Base-by-base conservation (phyloP, 2,113 vertebrate species). In the Anguilla rostrata region DNA sequence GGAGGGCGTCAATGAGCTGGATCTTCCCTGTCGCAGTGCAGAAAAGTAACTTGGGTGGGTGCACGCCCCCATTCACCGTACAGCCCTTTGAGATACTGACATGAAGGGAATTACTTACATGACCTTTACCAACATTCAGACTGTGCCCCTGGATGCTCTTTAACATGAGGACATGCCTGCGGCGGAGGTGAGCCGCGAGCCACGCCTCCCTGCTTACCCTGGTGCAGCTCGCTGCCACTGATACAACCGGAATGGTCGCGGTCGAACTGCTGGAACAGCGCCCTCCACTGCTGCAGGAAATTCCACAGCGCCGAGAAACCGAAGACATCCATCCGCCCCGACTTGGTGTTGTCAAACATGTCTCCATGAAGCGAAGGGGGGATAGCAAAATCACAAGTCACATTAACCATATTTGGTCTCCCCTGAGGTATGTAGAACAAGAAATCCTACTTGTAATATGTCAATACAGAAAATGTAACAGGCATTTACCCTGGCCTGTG, bases 191-290 rank as follows among this genome's bases (percentile, higher is more conserved):
- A 34, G 71, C n/a, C 11, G 26, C 12, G 7, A 75, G 71, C 29
- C n/a, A n/a, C 16, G 71, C 71, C 2, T 12, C 71, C 71, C 29
- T 26, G 34, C 94, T 90, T 91, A 99, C 98, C 98, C 97, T 99
- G 98, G 86, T 99, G 97, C 60, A 99, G 94, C 91, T 99, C 98
- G 0, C 11, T 86, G 87, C 93, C 92, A 87, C 93, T 98, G 91
- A 99, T 99, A 83, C 90, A 93, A n/a, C 98, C 98, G 0, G 98
- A 99, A 16, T 85, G 94, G 90, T 99, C 98, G 49, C 96, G 91
- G 95, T 99, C 98, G 0, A 95, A 97, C 89, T 99, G 98, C 92
- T 99, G 97, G 92, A 99, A 99, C 83, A 99, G 92, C 43, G 79
- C 95, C 71, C 91, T 96, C 98, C 98, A 99, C 84, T 97, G 96